These are phyloP conservation scores for Cheilosia impressa DNA, from an alignment of 2,888 invertebrate genomes.

Conservation along the genomic window DNA sequence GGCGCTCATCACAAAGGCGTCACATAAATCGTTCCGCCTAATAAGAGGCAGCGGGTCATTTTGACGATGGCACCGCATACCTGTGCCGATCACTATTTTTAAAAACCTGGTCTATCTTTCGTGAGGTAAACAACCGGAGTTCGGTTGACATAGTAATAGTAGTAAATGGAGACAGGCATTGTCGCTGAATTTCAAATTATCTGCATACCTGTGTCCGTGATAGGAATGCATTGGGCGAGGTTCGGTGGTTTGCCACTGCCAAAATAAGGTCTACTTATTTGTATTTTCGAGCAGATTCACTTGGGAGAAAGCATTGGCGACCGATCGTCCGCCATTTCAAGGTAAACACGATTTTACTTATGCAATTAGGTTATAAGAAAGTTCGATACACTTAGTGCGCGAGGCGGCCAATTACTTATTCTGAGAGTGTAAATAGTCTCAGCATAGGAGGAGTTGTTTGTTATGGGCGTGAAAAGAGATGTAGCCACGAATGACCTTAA, in stretches of 20 bases:
- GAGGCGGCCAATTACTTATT: conserved; percentile 32
- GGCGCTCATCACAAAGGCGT: conserved; percentile 21
- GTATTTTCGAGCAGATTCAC: conserved; percentile 52
- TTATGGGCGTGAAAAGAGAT: conserved; percentile 30
- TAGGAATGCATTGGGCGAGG: conserved; percentile 53
- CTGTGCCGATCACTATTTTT: not conserved
- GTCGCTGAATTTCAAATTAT: conserved; percentile 38
- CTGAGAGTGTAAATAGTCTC: conserved; percentile 31
- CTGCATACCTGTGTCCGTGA: conserved; percentile 45
- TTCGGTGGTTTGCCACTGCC: conserved; percentile 25
- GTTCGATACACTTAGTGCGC: conserved; percentile 65
- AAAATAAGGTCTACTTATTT: conserved; percentile 37
- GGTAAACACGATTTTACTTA: conserved; percentile 57
- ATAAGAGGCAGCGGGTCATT: conserved; percentile 11
- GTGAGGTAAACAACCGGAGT: conserved; percentile 16
- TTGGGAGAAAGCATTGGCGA: conserved; percentile 54
- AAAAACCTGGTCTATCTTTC: not conserved
- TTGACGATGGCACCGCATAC: conserved; percentile 13
- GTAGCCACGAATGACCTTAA: conserved; percentile 38
- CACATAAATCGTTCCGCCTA: conserved; percentile 32
- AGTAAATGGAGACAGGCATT: not conserved
- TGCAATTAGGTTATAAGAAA: conserved; percentile 69
- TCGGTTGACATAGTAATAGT: not conserved
- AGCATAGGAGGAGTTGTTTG: conserved; percentile 22
- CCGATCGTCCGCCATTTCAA: conserved; percentile 62